Evolutionary conservation across 1,140 invertebrate genomes (phyloP).

Genomic region (Eupristina koningsbergeri): DNA sequence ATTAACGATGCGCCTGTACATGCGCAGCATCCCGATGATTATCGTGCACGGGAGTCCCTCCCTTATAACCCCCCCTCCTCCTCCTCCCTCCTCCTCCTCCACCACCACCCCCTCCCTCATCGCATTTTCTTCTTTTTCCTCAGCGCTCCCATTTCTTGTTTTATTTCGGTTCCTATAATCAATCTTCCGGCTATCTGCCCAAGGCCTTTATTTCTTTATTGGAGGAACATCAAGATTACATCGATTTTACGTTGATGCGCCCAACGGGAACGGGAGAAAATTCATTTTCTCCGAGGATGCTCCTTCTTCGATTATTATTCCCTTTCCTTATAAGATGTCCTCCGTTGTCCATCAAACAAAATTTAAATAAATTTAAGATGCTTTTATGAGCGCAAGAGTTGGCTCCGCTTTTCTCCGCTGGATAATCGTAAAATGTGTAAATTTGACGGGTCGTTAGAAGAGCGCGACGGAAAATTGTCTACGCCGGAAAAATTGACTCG

Average conservation of each 20-base stretch:
- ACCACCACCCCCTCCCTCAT: slow-evolving; percentile 19
- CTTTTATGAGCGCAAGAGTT: neutral
- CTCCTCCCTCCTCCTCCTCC: slow-evolving; percentile 2
- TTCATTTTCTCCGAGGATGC: neutral
- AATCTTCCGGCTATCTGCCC: neutral
- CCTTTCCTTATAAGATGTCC: neutral
- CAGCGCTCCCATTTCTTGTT: neutral
- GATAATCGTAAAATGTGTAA: no score
- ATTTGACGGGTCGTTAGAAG: no score
- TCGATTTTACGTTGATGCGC: neutral
- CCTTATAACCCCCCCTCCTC: neutral
- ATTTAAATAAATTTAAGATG: neutral
- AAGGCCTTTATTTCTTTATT: slow-evolving; percentile 3
- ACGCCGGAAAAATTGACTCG: neutral
- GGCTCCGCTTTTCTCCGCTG: neutral
- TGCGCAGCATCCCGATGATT: slow-evolving; percentile 32
- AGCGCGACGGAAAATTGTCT: neutral
- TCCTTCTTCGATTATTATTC: neutral
- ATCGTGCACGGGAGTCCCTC: slow-evolving; percentile 12
- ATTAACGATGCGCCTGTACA: slow-evolving; percentile 44
- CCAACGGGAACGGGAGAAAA: slow-evolving; percentile 13
- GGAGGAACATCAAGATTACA: neutral
- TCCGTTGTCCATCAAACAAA: neutral
- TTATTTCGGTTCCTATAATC: neutral
- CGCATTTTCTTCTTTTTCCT: neutral